A percentile compares a stretch with the other conserved stretches of the same genome.
Evolutionary conservation across 2,113 vertebrate species (phyloP).

Genomic region (Pitta sordida): DNA sequence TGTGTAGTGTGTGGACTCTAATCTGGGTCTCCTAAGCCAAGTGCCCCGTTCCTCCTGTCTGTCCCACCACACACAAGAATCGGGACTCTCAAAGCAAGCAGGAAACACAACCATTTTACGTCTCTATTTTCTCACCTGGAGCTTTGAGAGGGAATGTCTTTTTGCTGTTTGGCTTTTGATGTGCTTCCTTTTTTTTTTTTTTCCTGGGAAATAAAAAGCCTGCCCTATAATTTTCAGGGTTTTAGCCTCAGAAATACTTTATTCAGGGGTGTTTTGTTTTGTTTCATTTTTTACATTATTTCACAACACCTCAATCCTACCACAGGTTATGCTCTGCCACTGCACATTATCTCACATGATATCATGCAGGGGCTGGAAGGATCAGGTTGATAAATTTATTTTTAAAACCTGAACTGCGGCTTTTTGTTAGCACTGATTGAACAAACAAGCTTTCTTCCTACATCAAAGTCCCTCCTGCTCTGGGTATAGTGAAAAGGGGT

Average conservation of each 20-base stretch:
- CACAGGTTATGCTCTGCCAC: neutral
- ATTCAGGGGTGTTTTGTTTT: constrained; percentile 17
- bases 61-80: neutral
- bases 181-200: neutral
- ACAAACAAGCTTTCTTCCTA: constrained; percentile 64
- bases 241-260: neutral
- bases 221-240: neutral
- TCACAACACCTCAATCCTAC: neutral
- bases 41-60: rapidly evolving
- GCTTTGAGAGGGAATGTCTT: neutral
- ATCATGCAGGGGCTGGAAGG: constrained; percentile 17
- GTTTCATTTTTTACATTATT: constrained; percentile 24
- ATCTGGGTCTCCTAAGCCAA: neutral
- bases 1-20: rapidly evolving
- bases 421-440: constrained; percentile 58
- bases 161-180: neutral
- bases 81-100: neutral
- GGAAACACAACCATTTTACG: neutral
- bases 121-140: neutral
- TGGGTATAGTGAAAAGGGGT: constrained; percentile 36
- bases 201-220: neutral
- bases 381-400: constrained; percentile 36
- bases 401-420: constrained; percentile 19
- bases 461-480: constrained; percentile 51
- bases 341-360: neutral